Base-by-base conservation (phyloP, 2,797 vertebrate genomes). In the Tenualosa thibaudeaui region DNA sequence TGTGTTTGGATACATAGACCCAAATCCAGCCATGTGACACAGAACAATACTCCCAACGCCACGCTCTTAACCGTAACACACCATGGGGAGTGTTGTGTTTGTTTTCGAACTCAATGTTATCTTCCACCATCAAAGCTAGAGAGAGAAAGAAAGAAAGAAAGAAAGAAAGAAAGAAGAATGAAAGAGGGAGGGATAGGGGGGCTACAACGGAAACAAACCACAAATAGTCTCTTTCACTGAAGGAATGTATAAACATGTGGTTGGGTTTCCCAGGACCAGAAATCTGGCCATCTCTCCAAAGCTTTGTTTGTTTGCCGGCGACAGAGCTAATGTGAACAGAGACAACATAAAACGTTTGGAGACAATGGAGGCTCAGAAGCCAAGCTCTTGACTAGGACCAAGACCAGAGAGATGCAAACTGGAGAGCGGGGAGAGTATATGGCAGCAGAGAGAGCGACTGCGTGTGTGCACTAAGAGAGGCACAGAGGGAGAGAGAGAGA, bases 241-340 rank as follows among this genome's bases (percentile, higher is more conserved):
- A 92, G 90, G 92, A 94, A 94, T 94, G 91, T 89, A 89, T 90
- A 93, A 93, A 93, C 92, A 93, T 87, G 90, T 71, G 89, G 86
- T 89, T 90, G 88, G 87, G 85, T 91, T 93, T 92, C 90, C 89
- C 86, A 51, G 88, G 88, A 89, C 89, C 75, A 54, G 60, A 90
- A 89, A 89, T 89, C 71, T 78, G 88, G 81, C 86, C n/a, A 46
- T 90, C 86, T 87, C 15, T 90, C 91, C 89, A 92, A 91, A 90
- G 88, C 84, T 89, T 87, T 88, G 86, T 89, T 93, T 93, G 89
- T 91, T 90, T 92, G 90, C 86, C 81, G 87, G 86, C 82, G 90
- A 83, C 85, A 87, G 85, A 90, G 90, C 88, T 68, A 49, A 88
- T 84, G 89, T 85, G 87, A 6, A 24, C 12, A 86, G 78, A 88